Evolutionary conservation across 2,888 invertebrate genomes (phyloP).

Genomic region (Zygaena filipendulae): DNA sequence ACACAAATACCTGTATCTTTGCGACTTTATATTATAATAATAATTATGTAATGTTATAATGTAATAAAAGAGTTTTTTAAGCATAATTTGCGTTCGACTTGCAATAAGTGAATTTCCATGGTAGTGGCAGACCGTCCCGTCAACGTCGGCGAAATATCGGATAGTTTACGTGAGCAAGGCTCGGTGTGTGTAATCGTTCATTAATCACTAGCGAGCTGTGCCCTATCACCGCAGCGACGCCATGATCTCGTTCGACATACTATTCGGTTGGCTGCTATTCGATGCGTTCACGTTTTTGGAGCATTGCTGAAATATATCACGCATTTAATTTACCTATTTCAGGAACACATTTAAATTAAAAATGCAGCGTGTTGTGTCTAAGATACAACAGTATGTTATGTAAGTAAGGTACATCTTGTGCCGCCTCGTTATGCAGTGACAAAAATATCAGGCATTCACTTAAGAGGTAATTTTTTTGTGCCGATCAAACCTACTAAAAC

Average conservation of each 20-base stretch:
- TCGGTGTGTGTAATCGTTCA: slow-evolving; percentile 45
- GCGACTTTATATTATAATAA: too few relatives aligned
- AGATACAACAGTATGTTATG: too few relatives aligned
- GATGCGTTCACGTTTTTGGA: slow-evolving; percentile 61
- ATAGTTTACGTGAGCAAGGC: slow-evolving; percentile 43
- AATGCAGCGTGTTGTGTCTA: too few relatives aligned
- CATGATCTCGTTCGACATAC: slow-evolving; percentile 62
- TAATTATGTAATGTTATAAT: too few relatives aligned
- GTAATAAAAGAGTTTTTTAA: too few relatives aligned
- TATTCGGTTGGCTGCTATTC: slow-evolving; percentile 64
- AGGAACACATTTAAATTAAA: not conserved
- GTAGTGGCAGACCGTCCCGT: slow-evolving; percentile 16
- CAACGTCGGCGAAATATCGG: slow-evolving; percentile 39
- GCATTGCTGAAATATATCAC: slow-evolving; percentile 59
- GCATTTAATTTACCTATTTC: slow-evolving; percentile 1
- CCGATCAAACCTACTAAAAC: too few relatives aligned
- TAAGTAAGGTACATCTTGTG: too few relatives aligned
- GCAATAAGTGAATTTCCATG: slow-evolving; percentile 2
- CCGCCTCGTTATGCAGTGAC: too few relatives aligned
- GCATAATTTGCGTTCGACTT: too few relatives aligned
- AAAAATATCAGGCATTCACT: too few relatives aligned
- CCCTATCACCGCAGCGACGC: slow-evolving; percentile 65
- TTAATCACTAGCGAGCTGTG: slow-evolving; percentile 45
- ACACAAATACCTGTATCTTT: too few relatives aligned
- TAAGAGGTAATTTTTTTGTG: too few relatives aligned